Conservation (phyloP, 2,888 invertebrate genomes). For the Leptinotarsa haldemani region DNA sequence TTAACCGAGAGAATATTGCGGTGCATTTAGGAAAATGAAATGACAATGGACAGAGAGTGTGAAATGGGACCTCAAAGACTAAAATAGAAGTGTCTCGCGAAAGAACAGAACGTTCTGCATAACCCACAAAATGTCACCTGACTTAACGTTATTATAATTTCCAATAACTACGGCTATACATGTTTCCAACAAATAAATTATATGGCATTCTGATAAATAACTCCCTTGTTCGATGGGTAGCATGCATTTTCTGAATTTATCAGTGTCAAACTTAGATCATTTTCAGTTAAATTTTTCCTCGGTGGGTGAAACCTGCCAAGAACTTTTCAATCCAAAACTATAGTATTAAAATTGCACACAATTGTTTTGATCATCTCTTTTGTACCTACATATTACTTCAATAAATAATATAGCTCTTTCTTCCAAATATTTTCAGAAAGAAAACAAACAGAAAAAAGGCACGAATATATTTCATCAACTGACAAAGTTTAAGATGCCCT, state of each 20-base stretch:
- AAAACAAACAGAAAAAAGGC: not conserved
- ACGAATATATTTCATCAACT: not conserved
- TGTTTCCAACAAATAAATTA: constrained; percentile 24
- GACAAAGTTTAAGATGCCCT: not conserved
- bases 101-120: not conserved
- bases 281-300: not conserved
- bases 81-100: not conserved
- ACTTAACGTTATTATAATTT: not conserved
- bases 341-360: constrained; percentile 13
- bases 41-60: no score
- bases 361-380: constrained; percentile 35
- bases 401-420: constrained; percentile 40
- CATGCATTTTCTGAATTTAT: not conserved
- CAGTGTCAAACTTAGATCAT: not conserved
- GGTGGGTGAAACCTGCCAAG: not conserved
- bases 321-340: constrained; percentile 1
- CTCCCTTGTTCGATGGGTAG: constrained; percentile 9
- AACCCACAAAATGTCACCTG: constrained; percentile 13
- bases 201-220: constrained; percentile 21
- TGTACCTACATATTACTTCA: constrained; percentile 31
- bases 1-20: no score
- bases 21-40: no score
- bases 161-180: not conserved
- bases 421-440: not conserved
- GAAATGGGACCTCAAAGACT: no score